Evolutionary conservation across 2,113 vertebrate species (phyloP), one percentile per base, ranked within the genome.

Genomic region (Rhodinocichla rosea): DNA sequence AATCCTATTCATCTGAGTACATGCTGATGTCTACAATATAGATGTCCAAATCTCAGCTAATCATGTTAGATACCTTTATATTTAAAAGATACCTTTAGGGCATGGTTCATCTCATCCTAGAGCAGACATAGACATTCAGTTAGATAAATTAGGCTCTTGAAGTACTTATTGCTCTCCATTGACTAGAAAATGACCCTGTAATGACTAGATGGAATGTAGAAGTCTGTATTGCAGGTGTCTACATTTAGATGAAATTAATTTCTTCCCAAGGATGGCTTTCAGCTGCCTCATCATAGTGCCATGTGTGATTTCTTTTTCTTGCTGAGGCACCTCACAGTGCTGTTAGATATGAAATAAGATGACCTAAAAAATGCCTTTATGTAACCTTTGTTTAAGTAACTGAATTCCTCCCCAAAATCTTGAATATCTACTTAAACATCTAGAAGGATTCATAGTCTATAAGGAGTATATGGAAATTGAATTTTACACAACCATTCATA

Each of bases 111-210:
- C 70, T 87, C 62, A 73, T 85, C 62, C 70, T 85, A 76, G 49
- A 91, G 49, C n/a, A 87, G 87, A 75, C 84, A 68, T n/a, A 80
- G 35, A 75, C 26, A 68, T 90, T 95, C 70, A 67, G 27, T 56
- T 65, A 95, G 81, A 92, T 35, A 80, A 83, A 94, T 95, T 94
- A 79, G 47, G 40, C 26, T 87, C 62, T 87, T 87, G 69, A 95
- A 82, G 15, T 84, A 89, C 52, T 89, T 94, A 91, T 8, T 91
- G 52, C 52, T 96, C 84, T 91, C 77, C 52, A 32, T 30, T 84
- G 85, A 87, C 44, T 94, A 87, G 78, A 94, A 95, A 94, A 89
- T 87, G 74, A 79, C 70, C 33, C 74, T 73, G 40, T 93, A 92
- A 91, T 44, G 65, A 91, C 93, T 87, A 79, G 23, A 21, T 84